phyloP scores from a whole-genome alignment of 2,113 vertebrate genomes.

The Phocoena phocoena region DNA sequence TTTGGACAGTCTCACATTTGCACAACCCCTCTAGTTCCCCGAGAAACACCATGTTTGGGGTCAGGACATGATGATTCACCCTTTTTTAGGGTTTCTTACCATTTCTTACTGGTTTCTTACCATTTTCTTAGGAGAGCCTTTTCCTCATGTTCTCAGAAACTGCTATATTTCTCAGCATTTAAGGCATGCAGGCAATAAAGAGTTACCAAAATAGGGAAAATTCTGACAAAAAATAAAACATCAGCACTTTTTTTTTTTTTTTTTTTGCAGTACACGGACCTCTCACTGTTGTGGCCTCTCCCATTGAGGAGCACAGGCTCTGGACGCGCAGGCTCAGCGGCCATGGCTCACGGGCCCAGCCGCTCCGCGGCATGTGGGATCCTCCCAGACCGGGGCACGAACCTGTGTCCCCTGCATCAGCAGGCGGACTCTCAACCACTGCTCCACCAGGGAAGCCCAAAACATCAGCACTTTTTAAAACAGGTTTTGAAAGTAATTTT shows the following conservation, averaged over 20 bases:
- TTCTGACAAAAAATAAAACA: not conserved
- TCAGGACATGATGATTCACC: no score
- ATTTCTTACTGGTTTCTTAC: not conserved
- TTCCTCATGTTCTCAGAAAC: not conserved
- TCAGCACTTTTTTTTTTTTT: not conserved
- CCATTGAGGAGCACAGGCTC: no score
- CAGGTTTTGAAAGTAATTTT: conserved; percentile 35
- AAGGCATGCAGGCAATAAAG: not conserved
- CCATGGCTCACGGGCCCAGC: no score
- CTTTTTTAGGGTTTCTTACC: no score
- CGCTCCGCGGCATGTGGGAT: no score
- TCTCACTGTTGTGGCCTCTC: no score
- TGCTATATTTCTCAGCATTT: not conserved
- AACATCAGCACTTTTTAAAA: not conserved
- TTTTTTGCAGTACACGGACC: no score
- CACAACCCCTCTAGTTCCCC: not conserved
- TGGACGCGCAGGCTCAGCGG: no score
- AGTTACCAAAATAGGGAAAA: not conserved
- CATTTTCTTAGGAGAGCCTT: not conserved
- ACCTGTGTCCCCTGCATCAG: no score
- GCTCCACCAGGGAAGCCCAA: no score
- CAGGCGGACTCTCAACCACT: no score
- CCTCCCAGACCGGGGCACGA: no score
- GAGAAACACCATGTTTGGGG: not conserved
- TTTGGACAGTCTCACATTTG: not conserved